Conservation (phyloP, 2,113 vertebrate species). For the Crotophaga sulcirostris region DNA sequence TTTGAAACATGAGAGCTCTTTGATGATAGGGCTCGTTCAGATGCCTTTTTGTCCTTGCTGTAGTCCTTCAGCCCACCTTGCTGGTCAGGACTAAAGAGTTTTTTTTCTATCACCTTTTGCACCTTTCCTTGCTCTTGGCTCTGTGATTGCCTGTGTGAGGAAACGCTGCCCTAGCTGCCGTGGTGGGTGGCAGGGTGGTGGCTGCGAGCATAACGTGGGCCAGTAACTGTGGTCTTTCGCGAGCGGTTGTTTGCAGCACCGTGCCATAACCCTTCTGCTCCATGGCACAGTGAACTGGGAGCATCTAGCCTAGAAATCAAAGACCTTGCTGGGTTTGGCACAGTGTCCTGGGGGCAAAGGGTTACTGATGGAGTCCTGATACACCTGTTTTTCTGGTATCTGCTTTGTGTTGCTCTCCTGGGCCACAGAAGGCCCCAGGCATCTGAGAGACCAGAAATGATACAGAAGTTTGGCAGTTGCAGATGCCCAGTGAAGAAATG, state of each 20-base stretch:
- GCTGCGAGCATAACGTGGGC: background rate
- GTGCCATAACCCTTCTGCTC: rapidly evolving
- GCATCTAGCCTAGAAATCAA: background rate
- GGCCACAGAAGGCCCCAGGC: background rate
- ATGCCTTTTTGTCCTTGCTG: background rate
- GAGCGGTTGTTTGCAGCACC: background rate
- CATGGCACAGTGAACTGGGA: background rate
- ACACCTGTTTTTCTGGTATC: background rate
- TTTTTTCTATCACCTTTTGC: background rate
- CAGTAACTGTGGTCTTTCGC: background rate
- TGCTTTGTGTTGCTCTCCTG: background rate
- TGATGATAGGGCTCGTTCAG: background rate
- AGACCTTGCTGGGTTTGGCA: background rate
- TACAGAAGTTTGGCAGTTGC: background rate
- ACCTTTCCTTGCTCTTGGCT: background rate
- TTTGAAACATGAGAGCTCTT: background rate
- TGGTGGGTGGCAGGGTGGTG: background rate
- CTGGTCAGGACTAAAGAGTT: background rate
- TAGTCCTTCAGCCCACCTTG: background rate
- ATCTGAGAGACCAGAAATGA: background rate
- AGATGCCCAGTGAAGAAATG: background rate
- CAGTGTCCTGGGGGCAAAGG: rapidly evolving
- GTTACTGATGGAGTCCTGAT: background rate
- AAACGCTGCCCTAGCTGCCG: background rate
- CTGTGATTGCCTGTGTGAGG: background rate